Conservation (phyloP, 2,888 invertebrate genomes). For the Philhelius pedissequus region DNA sequence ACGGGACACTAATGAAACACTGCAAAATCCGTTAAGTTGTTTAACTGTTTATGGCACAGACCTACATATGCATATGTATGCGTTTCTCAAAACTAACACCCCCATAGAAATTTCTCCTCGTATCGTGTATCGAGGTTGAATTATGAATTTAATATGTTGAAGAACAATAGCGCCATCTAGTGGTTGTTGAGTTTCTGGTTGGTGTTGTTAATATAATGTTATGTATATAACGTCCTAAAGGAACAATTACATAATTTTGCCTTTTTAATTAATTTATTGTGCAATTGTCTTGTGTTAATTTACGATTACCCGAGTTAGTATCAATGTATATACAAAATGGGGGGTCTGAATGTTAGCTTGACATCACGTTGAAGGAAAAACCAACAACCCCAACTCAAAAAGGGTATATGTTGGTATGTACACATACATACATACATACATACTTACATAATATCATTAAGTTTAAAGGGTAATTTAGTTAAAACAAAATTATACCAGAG, state of each 20-base stretch:
- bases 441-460: too few relatives aligned
- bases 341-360: background rate
- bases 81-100: background rate
- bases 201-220: slow-evolving; percentile 59
- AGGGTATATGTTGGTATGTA: slow-evolving; percentile 9
- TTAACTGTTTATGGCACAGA: background rate
- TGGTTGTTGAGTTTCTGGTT: background rate
- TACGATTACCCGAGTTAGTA: slow-evolving; percentile 31
- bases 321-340: too few relatives aligned
- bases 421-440: too few relatives aligned
- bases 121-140: slow-evolving; percentile 41
- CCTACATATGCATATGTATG: background rate
- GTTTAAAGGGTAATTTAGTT: slow-evolving; percentile 10
- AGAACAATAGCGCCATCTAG: slow-evolving; percentile 53
- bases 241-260: slow-evolving; percentile 67
- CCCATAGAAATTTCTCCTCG: background rate
- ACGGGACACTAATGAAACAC: slow-evolving; percentile 58
- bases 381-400: background rate
- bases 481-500: background rate
- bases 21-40: slow-evolving; percentile 32
- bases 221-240: slow-evolving; percentile 60
- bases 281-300: slow-evolving; percentile 63
- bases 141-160: slow-evolving; percentile 60
- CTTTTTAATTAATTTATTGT: slow-evolving; percentile 65
- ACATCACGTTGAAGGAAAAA: background rate